These are phyloP conservation scores for Plectropomus leopardus DNA, from an alignment of 2,113 vertebrate species.

Conservation along the genomic window DNA sequence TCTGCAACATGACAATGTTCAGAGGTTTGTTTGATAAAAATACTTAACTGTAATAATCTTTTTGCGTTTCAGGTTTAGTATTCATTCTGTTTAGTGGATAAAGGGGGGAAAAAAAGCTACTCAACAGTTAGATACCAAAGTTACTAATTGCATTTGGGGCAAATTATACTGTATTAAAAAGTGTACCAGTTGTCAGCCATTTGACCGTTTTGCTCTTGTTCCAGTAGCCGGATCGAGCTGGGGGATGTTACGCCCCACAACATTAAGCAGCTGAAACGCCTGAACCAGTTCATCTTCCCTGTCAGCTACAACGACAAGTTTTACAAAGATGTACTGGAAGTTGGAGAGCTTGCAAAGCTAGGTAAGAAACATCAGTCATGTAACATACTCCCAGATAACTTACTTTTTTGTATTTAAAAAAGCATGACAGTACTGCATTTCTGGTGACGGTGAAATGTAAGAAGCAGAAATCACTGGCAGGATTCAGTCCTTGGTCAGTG, in stretches of 20 bases:
- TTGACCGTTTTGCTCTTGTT: slow-evolving; percentile 97
- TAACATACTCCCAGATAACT: neutral
- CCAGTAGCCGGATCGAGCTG: slow-evolving; percentile 99
- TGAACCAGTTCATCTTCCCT: slow-evolving; percentile 99
- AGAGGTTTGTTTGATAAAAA: neutral
- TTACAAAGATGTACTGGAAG: slow-evolving; percentile 99
- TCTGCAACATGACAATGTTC: neutral
- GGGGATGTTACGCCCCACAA: slow-evolving; percentile 99
- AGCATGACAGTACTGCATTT: neutral
- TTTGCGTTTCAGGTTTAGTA: too few relatives aligned
- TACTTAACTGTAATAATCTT: too few relatives aligned
- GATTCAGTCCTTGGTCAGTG: neutral
- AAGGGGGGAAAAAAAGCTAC: too few relatives aligned
- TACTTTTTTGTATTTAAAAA: neutral
- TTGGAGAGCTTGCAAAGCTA: slow-evolving; percentile 98
- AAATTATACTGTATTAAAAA: neutral
- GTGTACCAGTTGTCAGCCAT: slow-evolving; percentile 40
- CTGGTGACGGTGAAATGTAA: neutral
- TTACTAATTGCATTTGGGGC: neutral
- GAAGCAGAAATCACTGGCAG: neutral
- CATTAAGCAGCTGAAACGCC: slow-evolving; percentile 98
- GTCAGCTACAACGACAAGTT: slow-evolving; percentile 99
- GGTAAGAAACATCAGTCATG: slow-evolving; percentile 82
- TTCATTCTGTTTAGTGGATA: too few relatives aligned
- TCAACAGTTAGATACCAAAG: neutral